Evolutionary conservation across 2,888 invertebrate species (phyloP), one percentile per base, ranked within the genome.

Genomic region (Congeria kusceri): DNA sequence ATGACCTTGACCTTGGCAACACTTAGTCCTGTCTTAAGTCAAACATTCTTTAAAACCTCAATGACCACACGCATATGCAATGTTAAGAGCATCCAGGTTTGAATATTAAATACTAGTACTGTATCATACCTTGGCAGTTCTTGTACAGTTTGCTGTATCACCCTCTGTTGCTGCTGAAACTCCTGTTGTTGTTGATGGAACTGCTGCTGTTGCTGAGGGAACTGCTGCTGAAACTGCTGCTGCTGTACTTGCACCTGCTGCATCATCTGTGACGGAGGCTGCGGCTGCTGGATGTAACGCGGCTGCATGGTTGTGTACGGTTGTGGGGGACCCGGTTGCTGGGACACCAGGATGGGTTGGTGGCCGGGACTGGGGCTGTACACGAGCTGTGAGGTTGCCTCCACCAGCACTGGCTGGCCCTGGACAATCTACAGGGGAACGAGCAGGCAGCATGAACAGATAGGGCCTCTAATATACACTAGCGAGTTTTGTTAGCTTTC

Each of bases 211-310:
- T 32, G 57, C 3, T n/a, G 29, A 9, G 32, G 63, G 23, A 28
- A 56, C n/a, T 49, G 62, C 1, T 29, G 49, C 13, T 32, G 53
- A 13, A 58, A 64, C 25, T 58, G 71, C n/a, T 56, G 56, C 27
- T 66, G 66, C 20, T 53, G 39, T 23, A 57, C 32, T 18, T 66
- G 57, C 23, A 39, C 64, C 47, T 64, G 58, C 23, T 72, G 71
- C 29, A 64, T 53, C 27, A 63, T 27, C 25, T 62, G 72, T 25
- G 64, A 65, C 46, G 46, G 62, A 5, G 53, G 61, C 47, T 53
- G 74, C 62, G 61, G 74, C 63, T 63, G 73, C 20, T 49, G 75
- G 32, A 59, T 56, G 15, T 25, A 39, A 3, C 46, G 62, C 15
- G 63, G 49, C 61, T 66, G 66, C 15, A 68, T 63, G 56, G 62